Conservation (phyloP, 2,113 vertebrate genomes). For the Gasterosteus aculeatus region DNA sequence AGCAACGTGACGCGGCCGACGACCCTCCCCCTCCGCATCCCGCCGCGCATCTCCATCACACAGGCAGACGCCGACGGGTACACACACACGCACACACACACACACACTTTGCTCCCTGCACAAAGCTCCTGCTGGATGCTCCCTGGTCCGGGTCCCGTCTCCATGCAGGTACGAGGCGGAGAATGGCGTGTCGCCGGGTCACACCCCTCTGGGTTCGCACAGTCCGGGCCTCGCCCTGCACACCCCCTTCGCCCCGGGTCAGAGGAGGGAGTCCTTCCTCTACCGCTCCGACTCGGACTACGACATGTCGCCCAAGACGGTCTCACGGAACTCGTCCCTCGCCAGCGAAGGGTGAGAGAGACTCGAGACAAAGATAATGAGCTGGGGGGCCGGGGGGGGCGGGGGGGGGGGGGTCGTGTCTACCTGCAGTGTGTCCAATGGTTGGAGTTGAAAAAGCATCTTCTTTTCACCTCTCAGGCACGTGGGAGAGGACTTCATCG, state of each 20-base stretch:
- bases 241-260: slow-evolving; percentile 82
- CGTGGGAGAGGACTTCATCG: slow-evolving; percentile 91
- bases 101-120: not conserved
- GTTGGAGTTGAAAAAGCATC: not conserved
- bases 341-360: slow-evolving; percentile 88
- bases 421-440: not conserved
- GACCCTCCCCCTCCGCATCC: slow-evolving; percentile 83
- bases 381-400: too few relatives aligned
- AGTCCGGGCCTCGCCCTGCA: slow-evolving; percentile 84
- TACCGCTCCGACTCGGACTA: slow-evolving; percentile 93
- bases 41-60: slow-evolving; percentile 86
- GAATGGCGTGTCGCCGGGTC: slow-evolving; percentile 83
- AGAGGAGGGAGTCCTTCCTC: slow-evolving; percentile 91
- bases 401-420: not conserved
- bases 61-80: slow-evolving; percentile 80
- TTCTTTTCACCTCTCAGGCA: slow-evolving; percentile 77
- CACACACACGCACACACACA: not conserved
- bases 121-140: not conserved
- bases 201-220: slow-evolving; percentile 82
- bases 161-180: slow-evolving; percentile 86
- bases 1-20: slow-evolving; percentile 79
- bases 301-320: slow-evolving; percentile 88
- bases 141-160: not conserved
- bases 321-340: slow-evolving; percentile 90
- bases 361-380: not conserved